A percentile compares a stretch with the other conserved stretches of the same genome.
Evolutionary conservation across 2,113 vertebrate genomes (phyloP).

Genomic region (Megalops atlanticus): DNA sequence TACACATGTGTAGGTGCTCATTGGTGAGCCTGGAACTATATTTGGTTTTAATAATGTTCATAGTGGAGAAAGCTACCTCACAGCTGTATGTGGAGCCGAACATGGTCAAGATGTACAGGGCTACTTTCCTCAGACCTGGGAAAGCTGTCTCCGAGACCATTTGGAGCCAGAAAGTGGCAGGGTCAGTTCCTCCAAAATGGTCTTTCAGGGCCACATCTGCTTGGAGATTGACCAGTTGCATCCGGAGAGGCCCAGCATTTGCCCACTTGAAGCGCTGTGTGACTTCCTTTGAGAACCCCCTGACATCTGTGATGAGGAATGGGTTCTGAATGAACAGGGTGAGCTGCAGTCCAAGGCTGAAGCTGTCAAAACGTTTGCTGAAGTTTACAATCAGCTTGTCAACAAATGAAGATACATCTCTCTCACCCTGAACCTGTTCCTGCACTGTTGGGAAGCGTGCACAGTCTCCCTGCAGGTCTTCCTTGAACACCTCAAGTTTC

Average conservation of each 20-base stretch:
- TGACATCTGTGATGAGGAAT: constrained; percentile 40
- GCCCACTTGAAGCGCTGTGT: constrained; percentile 32
- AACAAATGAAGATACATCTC: constrained; percentile 37
- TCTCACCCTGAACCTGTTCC: constrained; percentile 37
- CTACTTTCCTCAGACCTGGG: constrained; percentile 20
- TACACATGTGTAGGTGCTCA: constrained; percentile 24
- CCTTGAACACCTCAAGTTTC: constrained; percentile 39
- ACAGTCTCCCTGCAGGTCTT: constrained; percentile 34
- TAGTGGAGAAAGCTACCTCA: background rate
- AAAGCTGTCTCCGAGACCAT: constrained; percentile 22
- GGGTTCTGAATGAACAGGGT: constrained; percentile 37
- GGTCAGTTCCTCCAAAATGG: constrained; percentile 22
- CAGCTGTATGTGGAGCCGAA: background rate
- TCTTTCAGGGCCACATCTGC: constrained; percentile 40
- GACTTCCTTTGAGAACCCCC: constrained; percentile 27
- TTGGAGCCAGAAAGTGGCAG: constrained; percentile 11
- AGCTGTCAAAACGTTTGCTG: constrained; percentile 39
- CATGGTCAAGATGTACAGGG: constrained; percentile 11
- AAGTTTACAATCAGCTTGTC: constrained; percentile 37
- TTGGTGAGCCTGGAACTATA: background rate
- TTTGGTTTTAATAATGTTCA: constrained; percentile 6
- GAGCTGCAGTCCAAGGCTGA: constrained; percentile 36
- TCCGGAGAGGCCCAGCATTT: constrained; percentile 23
- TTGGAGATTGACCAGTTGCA: constrained; percentile 25
- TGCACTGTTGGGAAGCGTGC: constrained; percentile 33